phyloP scores from a whole-genome alignment of 2,113 vertebrate species.

The Seriola dumerili region DNA sequence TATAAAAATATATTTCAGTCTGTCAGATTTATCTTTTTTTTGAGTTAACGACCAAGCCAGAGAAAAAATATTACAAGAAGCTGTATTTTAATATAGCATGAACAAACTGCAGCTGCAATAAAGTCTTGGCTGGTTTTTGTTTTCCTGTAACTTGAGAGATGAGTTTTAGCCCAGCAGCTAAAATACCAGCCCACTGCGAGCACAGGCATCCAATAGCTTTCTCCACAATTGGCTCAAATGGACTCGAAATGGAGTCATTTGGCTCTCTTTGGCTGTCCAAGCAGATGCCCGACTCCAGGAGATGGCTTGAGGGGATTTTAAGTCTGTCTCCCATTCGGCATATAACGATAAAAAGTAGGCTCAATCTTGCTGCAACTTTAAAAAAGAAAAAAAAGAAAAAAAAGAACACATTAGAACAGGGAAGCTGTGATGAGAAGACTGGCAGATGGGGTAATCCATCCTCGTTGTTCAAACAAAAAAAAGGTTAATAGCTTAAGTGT shows the following conservation, averaged over 20 bases:
- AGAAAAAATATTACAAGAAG: neutral
- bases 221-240: constrained; percentile 62
- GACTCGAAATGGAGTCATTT: constrained; percentile 67
- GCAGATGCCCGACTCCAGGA: constrained; percentile 59
- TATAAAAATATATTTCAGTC: neutral
- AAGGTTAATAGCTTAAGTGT: constrained; percentile 77
- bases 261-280: constrained; percentile 45
- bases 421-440: constrained; percentile 59
- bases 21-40: neutral
- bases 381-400: constrained; percentile 9
- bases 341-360: constrained; percentile 59
- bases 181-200: constrained; percentile 18
- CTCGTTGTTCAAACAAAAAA: constrained; percentile 68
- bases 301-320: constrained; percentile 54
- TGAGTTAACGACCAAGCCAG: neutral
- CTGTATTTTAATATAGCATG: neutral
- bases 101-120: neutral
- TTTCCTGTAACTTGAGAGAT: constrained; percentile 15
- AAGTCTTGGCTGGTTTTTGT: neutral
- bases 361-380: constrained; percentile 31
- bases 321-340: constrained; percentile 33
- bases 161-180: constrained; percentile 30
- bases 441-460: constrained; percentile 61
- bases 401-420: constrained; percentile 16
- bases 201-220: constrained; percentile 50